A percentile compares a stretch with the other conserved stretches of the same genome.
phyloP scores from a whole-genome alignment of 2,113 vertebrate species.

The Phalacrocorax brasilianus region DNA sequence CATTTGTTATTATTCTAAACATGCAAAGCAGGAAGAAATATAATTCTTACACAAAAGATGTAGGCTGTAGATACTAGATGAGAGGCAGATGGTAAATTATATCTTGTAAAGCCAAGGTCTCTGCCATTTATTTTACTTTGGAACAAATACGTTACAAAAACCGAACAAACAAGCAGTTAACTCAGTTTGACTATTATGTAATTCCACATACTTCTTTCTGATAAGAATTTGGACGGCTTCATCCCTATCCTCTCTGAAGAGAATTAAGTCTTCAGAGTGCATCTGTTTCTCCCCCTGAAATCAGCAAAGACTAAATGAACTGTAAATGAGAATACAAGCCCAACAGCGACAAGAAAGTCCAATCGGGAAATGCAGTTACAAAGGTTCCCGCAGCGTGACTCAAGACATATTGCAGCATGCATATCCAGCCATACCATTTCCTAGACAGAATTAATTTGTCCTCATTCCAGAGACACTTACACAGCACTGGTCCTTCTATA shows the following conservation, averaged over 20 bases:
- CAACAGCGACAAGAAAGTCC: not conserved
- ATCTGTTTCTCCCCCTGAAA: not conserved
- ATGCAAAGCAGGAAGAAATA: not conserved
- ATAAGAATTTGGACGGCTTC: not conserved
- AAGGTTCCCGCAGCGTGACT: not conserved
- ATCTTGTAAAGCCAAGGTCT: slow-evolving; percentile 21
- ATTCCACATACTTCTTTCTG: not conserved
- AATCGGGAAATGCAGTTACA: fast-evolving
- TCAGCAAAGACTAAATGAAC: not conserved
- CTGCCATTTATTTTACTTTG: slow-evolving; percentile 20
- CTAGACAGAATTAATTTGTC: not conserved
- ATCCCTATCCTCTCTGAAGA: not conserved
- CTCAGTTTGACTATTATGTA: not conserved
- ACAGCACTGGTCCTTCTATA: not conserved
- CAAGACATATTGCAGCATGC: not conserved
- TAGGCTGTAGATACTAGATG: slow-evolving; percentile 9
- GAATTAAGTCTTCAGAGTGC: slow-evolving; percentile 12
- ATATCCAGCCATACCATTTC: not conserved
- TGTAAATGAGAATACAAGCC: not conserved
- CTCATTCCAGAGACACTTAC: not conserved
- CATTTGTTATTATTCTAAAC: slow-evolving; percentile 33
- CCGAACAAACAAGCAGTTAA: not conserved
- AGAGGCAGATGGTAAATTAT: slow-evolving; percentile 49
- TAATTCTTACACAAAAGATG: slow-evolving; percentile 28
- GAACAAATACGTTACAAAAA: not conserved